Evolutionary conservation across 1,140 invertebrate species (phyloP), one percentile per base, ranked within the genome.

Genomic region (Tetramorium alpestre): DNA sequence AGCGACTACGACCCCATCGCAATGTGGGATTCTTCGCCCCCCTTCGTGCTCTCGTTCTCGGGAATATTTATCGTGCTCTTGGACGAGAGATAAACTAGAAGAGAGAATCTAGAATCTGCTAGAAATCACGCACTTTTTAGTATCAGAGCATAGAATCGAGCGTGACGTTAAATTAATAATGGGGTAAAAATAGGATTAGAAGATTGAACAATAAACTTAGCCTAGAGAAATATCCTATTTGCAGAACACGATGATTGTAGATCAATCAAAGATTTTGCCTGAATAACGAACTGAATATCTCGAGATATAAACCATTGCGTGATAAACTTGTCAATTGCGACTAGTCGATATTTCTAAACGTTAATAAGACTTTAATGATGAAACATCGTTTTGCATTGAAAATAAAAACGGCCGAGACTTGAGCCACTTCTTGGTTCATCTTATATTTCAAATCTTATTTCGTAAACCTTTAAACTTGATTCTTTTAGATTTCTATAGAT

Each of bases 11-110:
- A 38, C 11, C 25, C 18, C 25, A 58, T 49, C 54, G 54, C 25
- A 7, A 75, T 49, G 6, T 60, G 70, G 47, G 81, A 76, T 73
- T 75, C 58, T 76, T 85, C 41, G 70, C 41, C 13, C 13, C 8
- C 5, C 49, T 69, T 82, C 33, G 47, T 33, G 13, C 33, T 51
- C 22, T 51, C 47, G 64, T 54, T 77, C 22, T 44, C n/a, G 38
- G 38, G 10, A 4, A 73, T 47, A 5, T 54, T 56, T 38, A 11
- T 33, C 10, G 3, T 10, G 3, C 10, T 38, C 25, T 41, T 25
- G 10, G 25, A 56, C 51, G 10, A 49, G 10, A 49, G 13, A 6
- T 54, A n/a, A 54, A 54, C 18, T n/a, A 18, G 51, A 6, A n/a
- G 44, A 11, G 11, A 11, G 51, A 7, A 54, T 8, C 7, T 8